phyloP scores from a whole-genome alignment of 2,113 vertebrate genomes.

The Empidonax alnorum region DNA sequence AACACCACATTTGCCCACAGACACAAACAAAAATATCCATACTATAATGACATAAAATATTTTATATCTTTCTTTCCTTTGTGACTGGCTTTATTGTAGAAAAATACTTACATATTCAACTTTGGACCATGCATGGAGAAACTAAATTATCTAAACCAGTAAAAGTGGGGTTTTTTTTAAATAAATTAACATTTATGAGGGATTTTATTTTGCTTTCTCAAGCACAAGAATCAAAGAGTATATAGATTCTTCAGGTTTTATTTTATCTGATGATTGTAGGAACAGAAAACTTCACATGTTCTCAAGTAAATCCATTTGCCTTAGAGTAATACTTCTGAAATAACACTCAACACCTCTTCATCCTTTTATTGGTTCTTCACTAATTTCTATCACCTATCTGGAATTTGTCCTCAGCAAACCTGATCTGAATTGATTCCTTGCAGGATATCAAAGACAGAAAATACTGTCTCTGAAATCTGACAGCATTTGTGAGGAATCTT shows the following conservation, averaged over 20 bases:
- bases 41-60: neutral
- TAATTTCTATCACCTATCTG: neutral
- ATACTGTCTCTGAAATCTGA: neutral
- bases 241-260: neutral
- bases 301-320: neutral
- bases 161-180: neutral
- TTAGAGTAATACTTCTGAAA: neutral
- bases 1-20: neutral
- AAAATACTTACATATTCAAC: slow-evolving; percentile 29
- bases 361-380: neutral
- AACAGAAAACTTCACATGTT: neutral
- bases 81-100: slow-evolving; percentile 20
- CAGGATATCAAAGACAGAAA: neutral
- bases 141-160: neutral
- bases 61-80: neutral
- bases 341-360: neutral
- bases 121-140: neutral
- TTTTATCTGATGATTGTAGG: neutral
- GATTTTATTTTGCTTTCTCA: neutral
- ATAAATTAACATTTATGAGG: neutral
- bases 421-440: neutral
- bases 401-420: neutral
- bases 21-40: neutral
- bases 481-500: neutral
- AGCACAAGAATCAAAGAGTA: neutral